Evolutionary conservation across 1,140 invertebrate species (phyloP).

Genomic region (Periplaneta americana): DNA sequence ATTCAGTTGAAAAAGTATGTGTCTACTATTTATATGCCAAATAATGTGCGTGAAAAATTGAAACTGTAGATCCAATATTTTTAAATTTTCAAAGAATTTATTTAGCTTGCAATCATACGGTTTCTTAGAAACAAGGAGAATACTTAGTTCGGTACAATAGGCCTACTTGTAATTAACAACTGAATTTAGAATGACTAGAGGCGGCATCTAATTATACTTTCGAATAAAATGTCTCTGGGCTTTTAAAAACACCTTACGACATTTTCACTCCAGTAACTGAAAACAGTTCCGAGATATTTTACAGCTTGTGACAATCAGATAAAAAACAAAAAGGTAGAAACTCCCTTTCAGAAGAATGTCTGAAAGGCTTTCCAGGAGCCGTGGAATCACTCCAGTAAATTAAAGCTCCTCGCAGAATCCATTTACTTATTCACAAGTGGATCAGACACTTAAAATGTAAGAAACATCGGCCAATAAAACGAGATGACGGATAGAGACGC

Average conservation of each 20-base stretch:
- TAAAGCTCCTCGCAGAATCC: neutral
- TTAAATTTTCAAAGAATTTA: too few species aligned
- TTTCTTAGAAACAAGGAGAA: too few species aligned
- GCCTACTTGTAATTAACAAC: too few species aligned
- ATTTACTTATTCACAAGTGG: neutral
- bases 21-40: too few species aligned
- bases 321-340: neutral
- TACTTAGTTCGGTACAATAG: too few species aligned
- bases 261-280: neutral
- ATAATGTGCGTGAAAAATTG: too few species aligned
- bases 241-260: neutral
- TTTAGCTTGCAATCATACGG: too few species aligned
- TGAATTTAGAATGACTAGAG: too few species aligned
- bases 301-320: neutral
- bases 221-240: neutral
- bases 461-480: neutral
- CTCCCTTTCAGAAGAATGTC: neutral
- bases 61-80: too few species aligned
- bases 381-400: neutral
- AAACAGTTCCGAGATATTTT: neutral
- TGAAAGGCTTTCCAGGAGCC: neutral
- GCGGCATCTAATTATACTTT: too few species aligned
- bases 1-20: too few species aligned
- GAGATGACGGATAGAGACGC: too few species aligned
- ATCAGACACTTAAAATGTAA: neutral